A percentile compares a stretch with the other conserved stretches of the same genome.
These are phyloP conservation scores for Aplysina aerophoba DNA, from an alignment of 37 sponge, comb jelly and placozoan species.

Conservation along the genomic window DNA sequence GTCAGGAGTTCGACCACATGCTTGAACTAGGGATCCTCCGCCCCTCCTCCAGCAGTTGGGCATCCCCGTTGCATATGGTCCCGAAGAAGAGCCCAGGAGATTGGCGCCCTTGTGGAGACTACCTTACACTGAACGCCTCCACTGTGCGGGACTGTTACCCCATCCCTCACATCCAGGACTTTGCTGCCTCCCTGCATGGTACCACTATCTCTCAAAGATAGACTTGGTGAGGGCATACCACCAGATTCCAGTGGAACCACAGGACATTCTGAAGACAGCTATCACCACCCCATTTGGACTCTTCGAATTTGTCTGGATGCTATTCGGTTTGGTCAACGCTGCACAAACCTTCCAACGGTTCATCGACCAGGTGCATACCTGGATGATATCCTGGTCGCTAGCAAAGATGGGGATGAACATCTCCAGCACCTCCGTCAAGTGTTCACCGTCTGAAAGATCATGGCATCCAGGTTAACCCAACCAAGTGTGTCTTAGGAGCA, in stretches of 20 bases:
- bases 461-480: conserved; percentile 51
- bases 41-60: conserved; percentile 69
- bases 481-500: conserved; percentile 47
- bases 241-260: conserved; percentile 58
- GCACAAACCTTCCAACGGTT: conserved; percentile 60
- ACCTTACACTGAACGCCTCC: conserved; percentile 58
- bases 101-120: conserved; percentile 78
- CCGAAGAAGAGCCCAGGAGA: conserved; percentile 62
- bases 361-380: conserved; percentile 54
- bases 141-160: conserved; percentile 66
- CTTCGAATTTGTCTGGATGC: conserved; percentile 55
- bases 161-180: conserved; percentile 69
- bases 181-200: conserved; percentile 46
- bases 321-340: conserved; percentile 47
- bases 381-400: conserved; percentile 52
- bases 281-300: conserved; percentile 66
- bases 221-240: conserved; percentile 59
- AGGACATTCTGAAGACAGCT: conserved; percentile 52
- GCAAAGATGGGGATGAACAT: no score
- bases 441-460: conserved; percentile 7
- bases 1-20: conserved; percentile 74
- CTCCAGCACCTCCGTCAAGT: no score
- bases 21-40: conserved; percentile 68
- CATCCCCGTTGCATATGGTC: conserved; percentile 75
- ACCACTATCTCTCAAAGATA: conserved; percentile 60